Percentiles rank a stretch among this genome's conserved stretches.
phyloP scores from a whole-genome alignment of 2,113 vertebrate species.

The Podocnemis expansa region DNA sequence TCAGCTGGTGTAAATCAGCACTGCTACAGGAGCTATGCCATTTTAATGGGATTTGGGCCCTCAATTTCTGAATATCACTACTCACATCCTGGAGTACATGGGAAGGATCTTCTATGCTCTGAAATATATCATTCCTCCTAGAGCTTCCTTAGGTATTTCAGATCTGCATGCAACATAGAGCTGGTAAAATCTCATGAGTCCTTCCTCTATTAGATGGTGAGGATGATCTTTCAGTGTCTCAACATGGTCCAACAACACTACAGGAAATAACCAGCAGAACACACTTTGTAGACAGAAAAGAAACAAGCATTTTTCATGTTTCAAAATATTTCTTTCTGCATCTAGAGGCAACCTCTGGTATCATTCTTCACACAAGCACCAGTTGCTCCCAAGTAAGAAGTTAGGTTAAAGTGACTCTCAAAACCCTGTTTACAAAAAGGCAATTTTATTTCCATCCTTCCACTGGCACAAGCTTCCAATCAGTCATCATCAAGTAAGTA shows the following conservation, averaged over 20 bases:
- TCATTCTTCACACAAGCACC: neutral
- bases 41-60: fast-evolving
- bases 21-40: too few relatives aligned
- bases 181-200: too few relatives aligned
- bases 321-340: neutral
- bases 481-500: fast-evolving
- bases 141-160: too few relatives aligned
- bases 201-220: too few relatives aligned
- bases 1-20: neutral
- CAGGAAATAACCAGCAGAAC: neutral
- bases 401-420: fast-evolving
- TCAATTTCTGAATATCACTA: neutral
- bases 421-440: neutral
- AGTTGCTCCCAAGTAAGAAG: neutral
- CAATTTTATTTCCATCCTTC: neutral
- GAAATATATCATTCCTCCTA: neutral
- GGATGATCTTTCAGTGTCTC: too few relatives aligned
- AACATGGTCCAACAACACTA: too few relatives aligned
- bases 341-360: neutral
- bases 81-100: neutral
- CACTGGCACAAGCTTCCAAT: neutral
- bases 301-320: neutral
- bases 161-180: too few relatives aligned
- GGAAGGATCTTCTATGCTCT: neutral
- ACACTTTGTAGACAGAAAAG: neutral